Base-by-base conservation (phyloP, 2,113 vertebrate genomes). In the Psephotus haematonotus region DNA sequence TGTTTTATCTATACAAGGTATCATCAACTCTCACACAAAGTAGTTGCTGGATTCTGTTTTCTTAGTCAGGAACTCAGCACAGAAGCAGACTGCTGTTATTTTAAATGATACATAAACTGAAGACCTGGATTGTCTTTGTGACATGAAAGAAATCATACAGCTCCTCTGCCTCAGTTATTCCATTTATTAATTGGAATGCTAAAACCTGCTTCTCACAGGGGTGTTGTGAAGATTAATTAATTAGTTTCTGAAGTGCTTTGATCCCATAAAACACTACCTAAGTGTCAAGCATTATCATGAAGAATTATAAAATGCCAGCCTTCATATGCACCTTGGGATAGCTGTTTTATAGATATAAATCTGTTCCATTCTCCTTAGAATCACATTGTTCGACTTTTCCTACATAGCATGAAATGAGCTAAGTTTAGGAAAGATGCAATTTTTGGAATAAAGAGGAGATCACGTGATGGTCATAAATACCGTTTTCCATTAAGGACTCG, bases 221-320 rank as follows among this genome's bases (percentile, higher is more conserved):
- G 65, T 82, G 31, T 82, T 94, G 70, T 96, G 91, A 79, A 86
- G 81, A 91, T 89, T 86, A 95, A 94, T 94, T 92, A 95, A 93
- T 92, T 88, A 33, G 77, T 87, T 92, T 59, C 57, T 93, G 24
- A 93, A 95, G 49, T 84, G 44, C 67, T 92, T 95, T 87, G 83
- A 52, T 85, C 49, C 67, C 57, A 67, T 89, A 91, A 97, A 96
- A 37, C 29, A 65, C 57, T 63, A 28, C 29, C 0, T 76, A 89
- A 92, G 13, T 93, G 88, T 63, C 77, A 95, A 49, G 57, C 25
- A 62, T 96, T 93, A 52, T 91, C 90, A 79, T 87, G 88, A 94
- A 72, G 88, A 86, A 65, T 80, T 89, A 69, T 33, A 70, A 81
- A 93, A 77, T 67, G 22, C 70, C 67, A 89, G 49, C 81, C 52